Evolutionary conservation across 2,113 vertebrate genomes (phyloP).

Genomic region (Dryoscopus gambensis): DNA sequence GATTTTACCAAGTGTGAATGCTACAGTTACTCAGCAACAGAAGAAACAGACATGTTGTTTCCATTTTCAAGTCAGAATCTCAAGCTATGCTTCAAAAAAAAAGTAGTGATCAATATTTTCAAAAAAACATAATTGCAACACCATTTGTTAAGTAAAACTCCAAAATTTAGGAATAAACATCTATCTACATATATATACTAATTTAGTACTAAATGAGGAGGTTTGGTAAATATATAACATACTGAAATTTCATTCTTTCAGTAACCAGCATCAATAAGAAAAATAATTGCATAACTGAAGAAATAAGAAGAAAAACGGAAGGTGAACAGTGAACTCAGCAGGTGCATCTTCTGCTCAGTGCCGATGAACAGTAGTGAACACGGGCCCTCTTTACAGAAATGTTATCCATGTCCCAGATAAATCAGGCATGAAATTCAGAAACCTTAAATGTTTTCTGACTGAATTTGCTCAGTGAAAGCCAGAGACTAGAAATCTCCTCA

Average conservation of each 20-base stretch:
- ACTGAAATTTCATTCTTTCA: not conserved
- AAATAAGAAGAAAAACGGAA: not conserved
- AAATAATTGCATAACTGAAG: not conserved
- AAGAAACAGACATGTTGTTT: not conserved
- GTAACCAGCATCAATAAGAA: not conserved
- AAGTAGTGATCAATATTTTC: not conserved
- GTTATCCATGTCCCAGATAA: not conserved
- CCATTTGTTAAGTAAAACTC: not conserved
- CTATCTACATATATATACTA: not conserved
- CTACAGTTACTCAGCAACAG: not conserved
- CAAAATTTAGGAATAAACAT: not conserved
- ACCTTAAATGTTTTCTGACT: not conserved
- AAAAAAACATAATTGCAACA: not conserved
- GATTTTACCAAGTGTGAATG: not conserved
- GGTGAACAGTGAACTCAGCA: not conserved
- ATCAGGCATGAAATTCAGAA: not conserved
- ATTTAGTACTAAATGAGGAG: not conserved
- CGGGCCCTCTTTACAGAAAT: not conserved
- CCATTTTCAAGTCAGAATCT: not conserved
- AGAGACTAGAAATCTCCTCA: not conserved
- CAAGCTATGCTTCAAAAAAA: not conserved
- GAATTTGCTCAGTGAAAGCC: not conserved
- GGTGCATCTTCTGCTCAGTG: not conserved
- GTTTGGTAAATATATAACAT: not conserved
- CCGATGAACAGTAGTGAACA: rapidly evolving